A percentile compares a stretch with the other conserved stretches of the same genome.
phyloP scores from a whole-genome alignment of 2,888 invertebrate species.

The Agonopterix heracliana region DNA sequence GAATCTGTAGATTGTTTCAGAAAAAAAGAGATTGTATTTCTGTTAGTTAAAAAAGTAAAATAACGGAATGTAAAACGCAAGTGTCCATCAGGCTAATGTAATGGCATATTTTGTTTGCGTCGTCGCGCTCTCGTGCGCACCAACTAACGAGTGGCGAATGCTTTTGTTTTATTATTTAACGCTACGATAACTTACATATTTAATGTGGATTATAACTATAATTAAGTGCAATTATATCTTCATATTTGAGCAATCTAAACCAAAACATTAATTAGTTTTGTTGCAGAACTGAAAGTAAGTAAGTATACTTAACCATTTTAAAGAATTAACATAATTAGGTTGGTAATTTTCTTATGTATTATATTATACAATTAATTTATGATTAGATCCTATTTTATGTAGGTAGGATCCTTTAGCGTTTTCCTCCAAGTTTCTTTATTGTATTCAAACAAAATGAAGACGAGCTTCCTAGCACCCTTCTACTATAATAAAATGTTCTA shows the following conservation, averaged over 20 bases:
- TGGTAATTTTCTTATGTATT: no score
- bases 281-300: background rate
- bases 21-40: conserved; percentile 10
- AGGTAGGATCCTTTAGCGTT: no score
- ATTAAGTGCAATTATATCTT: conserved; percentile 12
- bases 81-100: conserved; percentile 22
- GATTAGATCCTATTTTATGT: no score
- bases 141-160: conserved; percentile 44
- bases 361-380: no score
- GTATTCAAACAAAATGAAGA: no score
- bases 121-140: conserved; percentile 58
- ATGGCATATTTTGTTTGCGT: conserved; percentile 43
- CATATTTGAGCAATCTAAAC: conserved; percentile 3
- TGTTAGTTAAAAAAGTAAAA: conserved; percentile 6
- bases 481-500: no score
- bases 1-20: background rate
- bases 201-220: conserved; percentile 16
- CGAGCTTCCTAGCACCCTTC: no score
- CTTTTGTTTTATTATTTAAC: conserved; percentile 56
- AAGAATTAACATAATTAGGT: no score
- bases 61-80: conserved; percentile 25
- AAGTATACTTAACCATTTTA: background rate
- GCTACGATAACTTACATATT: conserved; percentile 32
- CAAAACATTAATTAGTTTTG: conserved; percentile 4
- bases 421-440: no score